Base-by-base conservation (phyloP, 1,140 invertebrate genomes). In the Protaetia brevitarsis region DNA sequence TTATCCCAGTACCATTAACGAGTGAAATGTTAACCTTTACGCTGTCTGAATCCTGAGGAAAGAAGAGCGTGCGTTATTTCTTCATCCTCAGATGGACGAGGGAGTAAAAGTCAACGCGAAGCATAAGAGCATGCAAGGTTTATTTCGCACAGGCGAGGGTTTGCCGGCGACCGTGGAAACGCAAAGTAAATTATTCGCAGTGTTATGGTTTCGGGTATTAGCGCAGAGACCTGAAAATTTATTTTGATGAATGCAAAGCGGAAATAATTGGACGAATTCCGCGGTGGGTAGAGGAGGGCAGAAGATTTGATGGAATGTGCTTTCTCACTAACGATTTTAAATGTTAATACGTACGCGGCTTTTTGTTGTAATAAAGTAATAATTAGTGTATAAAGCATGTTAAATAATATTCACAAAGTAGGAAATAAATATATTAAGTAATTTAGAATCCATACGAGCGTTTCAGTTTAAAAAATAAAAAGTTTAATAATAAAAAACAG, bases 181-280 rank as follows among this genome's bases (percentile, higher is more conserved):
- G 41, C 23, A 45, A 45, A 45, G 23, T 45, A 45, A 45, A 45
- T 45, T 45, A 21, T 45, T 45, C 41, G 41, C 23, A 45, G 23
- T 13, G 41, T 19, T 19, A 45, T 21, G 37, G 37, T 19, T 45
- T 45, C 41, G 41, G 13, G 13, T 45, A 45, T 45, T 45, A 45
- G 23, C 41, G 41, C 41, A 45, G 16, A 21, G 16, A 5, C 10
- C 41, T 13, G 41, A 45, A 45, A 45, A 45, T 45, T 45, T 45
- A 21, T 45, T 45, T 45, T 45, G 41, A 45, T 45, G 41, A 45
- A 45, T 45, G 3, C 41, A 19, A 45, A 45, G 41, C 13, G 41
- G 23, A 45, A 45, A 45, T 19, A 13, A 45, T 45, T 45, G 23
- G 16, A 21, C 23, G 41, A 45, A 45, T 41, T 41, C 13, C 41